phyloP scores from a whole-genome alignment of 2,113 vertebrate genomes.

The Ammospiza nelsoni region DNA sequence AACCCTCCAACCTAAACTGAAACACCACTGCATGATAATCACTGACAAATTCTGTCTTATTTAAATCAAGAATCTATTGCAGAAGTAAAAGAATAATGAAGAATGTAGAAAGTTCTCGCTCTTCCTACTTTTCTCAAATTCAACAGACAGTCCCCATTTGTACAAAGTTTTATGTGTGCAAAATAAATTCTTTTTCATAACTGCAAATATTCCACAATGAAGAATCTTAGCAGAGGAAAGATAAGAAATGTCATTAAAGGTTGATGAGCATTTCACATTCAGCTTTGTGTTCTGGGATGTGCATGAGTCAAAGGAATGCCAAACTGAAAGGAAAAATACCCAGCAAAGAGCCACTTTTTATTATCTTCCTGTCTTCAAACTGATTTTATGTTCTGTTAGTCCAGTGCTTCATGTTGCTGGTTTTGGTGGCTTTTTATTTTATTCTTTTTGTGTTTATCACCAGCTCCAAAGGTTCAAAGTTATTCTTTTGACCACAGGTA shows the following conservation, averaged over 20 bases:
- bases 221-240: constrained; percentile 41
- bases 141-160: neutral
- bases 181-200: constrained; percentile 39
- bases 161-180: neutral
- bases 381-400: neutral
- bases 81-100: constrained; percentile 18
- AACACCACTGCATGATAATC: neutral
- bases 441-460: neutral
- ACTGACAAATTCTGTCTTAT: constrained; percentile 2
- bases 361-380: neutral
- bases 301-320: constrained; percentile 6
- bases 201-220: neutral
- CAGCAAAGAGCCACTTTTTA: constrained; percentile 48
- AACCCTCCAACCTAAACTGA: constrained; percentile 32
- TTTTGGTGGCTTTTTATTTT: neutral
- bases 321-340: constrained; percentile 42
- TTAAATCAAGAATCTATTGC: constrained; percentile 1
- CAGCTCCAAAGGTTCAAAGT: neutral
- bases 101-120: neutral
- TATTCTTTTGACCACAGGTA: neutral
- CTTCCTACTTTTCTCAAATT: neutral
- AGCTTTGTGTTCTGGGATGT: neutral
- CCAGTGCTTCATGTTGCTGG: neutral
- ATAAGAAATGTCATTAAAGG: constrained; percentile 55
- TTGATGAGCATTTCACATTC: constrained; percentile 61